These are phyloP conservation scores for Ernsta delagoae DNA, from an alignment of 2,888 invertebrate species.

Conservation along the genomic window DNA sequence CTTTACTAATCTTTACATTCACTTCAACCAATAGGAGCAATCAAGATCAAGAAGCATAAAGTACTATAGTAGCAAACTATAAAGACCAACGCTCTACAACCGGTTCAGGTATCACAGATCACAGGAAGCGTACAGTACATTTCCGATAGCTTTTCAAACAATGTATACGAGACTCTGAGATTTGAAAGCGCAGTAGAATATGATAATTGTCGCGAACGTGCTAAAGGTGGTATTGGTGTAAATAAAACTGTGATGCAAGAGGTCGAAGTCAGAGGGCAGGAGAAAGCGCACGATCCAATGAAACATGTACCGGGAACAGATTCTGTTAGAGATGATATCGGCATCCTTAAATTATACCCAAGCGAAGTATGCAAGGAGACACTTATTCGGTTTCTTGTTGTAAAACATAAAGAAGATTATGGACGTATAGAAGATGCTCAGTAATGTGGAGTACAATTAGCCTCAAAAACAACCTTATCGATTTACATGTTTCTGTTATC, in stretches of 20 bases:
- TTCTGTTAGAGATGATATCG: not conserved
- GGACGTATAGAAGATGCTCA: not conserved
- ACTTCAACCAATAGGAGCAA: too few relatives aligned
- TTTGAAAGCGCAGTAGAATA: constrained; percentile 19
- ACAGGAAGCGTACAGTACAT: constrained; percentile 6
- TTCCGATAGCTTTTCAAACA: not conserved
- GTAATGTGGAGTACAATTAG: not conserved
- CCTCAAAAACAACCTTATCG: not conserved
- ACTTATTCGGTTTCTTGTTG: too few relatives aligned
- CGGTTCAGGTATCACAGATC: not conserved
- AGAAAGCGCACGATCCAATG: constrained; percentile 31
- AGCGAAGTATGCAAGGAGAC: too few relatives aligned
- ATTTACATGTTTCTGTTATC: not conserved
- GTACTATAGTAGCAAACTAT: too few relatives aligned
- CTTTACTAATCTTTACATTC: too few relatives aligned
- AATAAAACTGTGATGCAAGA: constrained; percentile 18
- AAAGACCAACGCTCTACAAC: not conserved
- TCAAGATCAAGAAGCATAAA: too few relatives aligned
- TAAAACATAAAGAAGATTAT: too few relatives aligned
- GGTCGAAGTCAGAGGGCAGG: constrained; percentile 30
- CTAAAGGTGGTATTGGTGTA: constrained; percentile 21
- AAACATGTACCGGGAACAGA: constrained; percentile 27
- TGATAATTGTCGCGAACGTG: constrained; percentile 1
- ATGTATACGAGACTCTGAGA: not conserved
- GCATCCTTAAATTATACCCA: not conserved